Conservation (phyloP, 2,888 invertebrate species). For the Leucophora obtusa region DNA sequence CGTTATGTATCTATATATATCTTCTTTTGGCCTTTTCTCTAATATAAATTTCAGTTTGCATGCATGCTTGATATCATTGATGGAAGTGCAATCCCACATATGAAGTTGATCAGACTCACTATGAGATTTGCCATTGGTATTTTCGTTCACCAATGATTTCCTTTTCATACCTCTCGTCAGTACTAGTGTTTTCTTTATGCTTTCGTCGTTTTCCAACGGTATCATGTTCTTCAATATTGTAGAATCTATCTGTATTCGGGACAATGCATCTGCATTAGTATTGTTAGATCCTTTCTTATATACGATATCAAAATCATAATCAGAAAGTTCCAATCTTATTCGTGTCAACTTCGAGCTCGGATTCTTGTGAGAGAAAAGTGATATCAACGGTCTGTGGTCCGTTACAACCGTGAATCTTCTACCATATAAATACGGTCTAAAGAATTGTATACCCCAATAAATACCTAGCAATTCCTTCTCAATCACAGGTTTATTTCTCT, state of each 20-base stretch:
- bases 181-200: no score
- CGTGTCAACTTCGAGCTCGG: no score
- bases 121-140: no score
- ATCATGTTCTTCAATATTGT: neutral
- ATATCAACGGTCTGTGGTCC: no score
- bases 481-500: no score
- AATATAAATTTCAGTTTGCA: constrained; percentile 14
- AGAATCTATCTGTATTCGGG: constrained; percentile 15
- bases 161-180: no score
- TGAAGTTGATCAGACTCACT: constrained; percentile 4
- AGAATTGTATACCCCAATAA: neutral
- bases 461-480: neutral
- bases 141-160: no score
- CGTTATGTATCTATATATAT: no score
- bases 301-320: neutral
- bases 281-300: constrained; percentile 4
- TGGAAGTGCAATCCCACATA: constrained; percentile 27
- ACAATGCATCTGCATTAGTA: constrained; percentile 16
- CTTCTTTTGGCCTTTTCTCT: neutral
- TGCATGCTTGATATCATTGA: constrained; percentile 17
- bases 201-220: no score
- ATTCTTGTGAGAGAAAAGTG: no score
- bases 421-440: neutral
- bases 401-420: no score
- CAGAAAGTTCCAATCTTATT: neutral